Conservation (phyloP, 2,888 invertebrate genomes). For the Chromoteleia sp. region DNA sequence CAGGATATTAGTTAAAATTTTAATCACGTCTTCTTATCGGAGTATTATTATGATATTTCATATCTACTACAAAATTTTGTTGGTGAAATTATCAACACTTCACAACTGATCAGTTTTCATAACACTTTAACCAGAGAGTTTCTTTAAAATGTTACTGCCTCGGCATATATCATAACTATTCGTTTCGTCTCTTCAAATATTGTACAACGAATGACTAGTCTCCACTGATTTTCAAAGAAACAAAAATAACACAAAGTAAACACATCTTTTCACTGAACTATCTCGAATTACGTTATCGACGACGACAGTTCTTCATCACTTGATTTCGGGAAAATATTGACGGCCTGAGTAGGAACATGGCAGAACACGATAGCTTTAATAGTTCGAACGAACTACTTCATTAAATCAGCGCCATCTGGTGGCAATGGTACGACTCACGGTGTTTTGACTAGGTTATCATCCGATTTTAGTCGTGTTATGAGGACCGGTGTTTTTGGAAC, state of each 20-base stretch:
- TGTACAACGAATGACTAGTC: slow-evolving; percentile 73
- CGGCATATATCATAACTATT: slow-evolving; percentile 4
- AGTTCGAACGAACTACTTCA: slow-evolving; percentile 33
- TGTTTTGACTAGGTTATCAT: slow-evolving; percentile 91
- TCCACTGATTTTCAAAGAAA: slow-evolving; percentile 71
- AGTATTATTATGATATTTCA: too few species aligned
- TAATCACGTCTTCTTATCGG: too few species aligned
- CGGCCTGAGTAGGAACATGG: slow-evolving; percentile 68
- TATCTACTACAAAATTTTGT: too few species aligned
- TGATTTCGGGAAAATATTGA: slow-evolving; percentile 26
- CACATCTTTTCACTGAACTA: slow-evolving; percentile 27
- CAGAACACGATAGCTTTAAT: slow-evolving; percentile 46
- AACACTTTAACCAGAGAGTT: neutral
- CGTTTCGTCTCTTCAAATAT: slow-evolving; percentile 65
- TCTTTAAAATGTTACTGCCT: slow-evolving; percentile 15
- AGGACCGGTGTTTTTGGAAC: slow-evolving; percentile 92
- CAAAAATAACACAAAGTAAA: slow-evolving; percentile 24
- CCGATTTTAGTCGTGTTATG: slow-evolving; percentile 91
- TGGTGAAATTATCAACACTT: too few species aligned
- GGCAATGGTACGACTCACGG: slow-evolving; percentile 77
- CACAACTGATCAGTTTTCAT: slow-evolving; percentile 5
- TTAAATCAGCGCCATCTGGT: neutral
- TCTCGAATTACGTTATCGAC: slow-evolving; percentile 8
- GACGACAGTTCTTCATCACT: slow-evolving; percentile 19
- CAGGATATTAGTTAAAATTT: too few species aligned